Conservation (phyloP, 2,113 vertebrate species). For the Semnornis frantzii region DNA sequence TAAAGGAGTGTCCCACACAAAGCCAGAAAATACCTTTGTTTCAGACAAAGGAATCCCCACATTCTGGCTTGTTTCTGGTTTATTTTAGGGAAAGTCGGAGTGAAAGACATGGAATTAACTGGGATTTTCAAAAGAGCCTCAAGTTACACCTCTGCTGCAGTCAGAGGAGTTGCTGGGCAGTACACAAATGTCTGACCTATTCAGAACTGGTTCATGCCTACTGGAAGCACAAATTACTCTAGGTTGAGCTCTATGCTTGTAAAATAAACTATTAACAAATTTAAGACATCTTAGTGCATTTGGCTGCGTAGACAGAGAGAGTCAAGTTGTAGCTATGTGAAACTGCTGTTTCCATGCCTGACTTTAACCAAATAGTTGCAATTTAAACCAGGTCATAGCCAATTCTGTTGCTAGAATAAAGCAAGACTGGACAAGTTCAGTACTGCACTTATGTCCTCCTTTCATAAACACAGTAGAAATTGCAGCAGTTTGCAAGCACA, state of each 20-base stretch:
- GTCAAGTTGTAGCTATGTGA: background rate
- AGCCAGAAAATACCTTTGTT: background rate
- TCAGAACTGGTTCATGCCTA: background rate
- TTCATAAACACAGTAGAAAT: background rate
- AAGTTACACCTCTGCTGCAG: background rate
- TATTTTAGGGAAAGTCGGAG: background rate
- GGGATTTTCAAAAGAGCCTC: background rate
- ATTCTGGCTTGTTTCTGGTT: background rate
- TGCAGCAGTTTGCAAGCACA: background rate
- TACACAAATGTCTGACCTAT: background rate
- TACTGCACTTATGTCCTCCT: background rate
- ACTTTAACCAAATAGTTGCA: too few species aligned
- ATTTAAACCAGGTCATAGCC: background rate
- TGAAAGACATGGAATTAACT: background rate
- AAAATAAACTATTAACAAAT: background rate
- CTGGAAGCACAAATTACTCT: background rate
- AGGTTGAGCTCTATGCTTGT: background rate
- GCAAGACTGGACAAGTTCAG: background rate
- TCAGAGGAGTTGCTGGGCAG: background rate
- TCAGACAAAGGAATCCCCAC: background rate
- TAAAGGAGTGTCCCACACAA: background rate
- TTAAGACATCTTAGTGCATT: background rate
- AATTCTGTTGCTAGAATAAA: background rate
- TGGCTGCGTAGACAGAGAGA: background rate
- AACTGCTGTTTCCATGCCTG: background rate